Evolutionary conservation across 2,113 vertebrate genomes (phyloP).

Genomic region (Casuarius casuarius): DNA sequence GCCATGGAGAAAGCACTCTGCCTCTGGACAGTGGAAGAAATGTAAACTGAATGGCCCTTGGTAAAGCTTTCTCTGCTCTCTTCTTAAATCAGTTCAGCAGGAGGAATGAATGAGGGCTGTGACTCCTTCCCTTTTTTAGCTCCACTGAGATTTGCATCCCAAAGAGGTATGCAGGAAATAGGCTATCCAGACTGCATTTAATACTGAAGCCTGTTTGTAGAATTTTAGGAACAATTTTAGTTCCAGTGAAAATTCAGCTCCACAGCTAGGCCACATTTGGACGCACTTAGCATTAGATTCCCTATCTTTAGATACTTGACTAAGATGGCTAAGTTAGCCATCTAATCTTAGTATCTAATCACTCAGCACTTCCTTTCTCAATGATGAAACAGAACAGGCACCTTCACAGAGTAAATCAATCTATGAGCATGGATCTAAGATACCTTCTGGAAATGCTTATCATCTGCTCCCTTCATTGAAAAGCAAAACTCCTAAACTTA

Average conservation of each 20-base stretch:
- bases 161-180: background rate
- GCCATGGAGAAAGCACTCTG: background rate
- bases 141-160: background rate
- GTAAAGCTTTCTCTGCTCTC: background rate
- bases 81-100: background rate
- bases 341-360: background rate
- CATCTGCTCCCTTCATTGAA: conserved; percentile 3
- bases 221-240: background rate
- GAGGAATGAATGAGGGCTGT: background rate
- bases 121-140: background rate
- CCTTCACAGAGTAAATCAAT: background rate
- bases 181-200: background rate
- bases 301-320: background rate
- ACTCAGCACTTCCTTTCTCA: background rate
- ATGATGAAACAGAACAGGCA: background rate
- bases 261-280: background rate
- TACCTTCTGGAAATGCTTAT: background rate
- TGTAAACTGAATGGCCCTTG: background rate
- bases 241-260: background rate
- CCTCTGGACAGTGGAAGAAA: background rate
- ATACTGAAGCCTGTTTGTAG: background rate
- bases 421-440: background rate
- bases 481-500: background rate
- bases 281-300: background rate
- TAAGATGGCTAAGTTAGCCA: background rate